These are phyloP conservation scores for Callinectes sapidus DNA, from an alignment of 2,888 invertebrate species.

Conservation along the genomic window DNA sequence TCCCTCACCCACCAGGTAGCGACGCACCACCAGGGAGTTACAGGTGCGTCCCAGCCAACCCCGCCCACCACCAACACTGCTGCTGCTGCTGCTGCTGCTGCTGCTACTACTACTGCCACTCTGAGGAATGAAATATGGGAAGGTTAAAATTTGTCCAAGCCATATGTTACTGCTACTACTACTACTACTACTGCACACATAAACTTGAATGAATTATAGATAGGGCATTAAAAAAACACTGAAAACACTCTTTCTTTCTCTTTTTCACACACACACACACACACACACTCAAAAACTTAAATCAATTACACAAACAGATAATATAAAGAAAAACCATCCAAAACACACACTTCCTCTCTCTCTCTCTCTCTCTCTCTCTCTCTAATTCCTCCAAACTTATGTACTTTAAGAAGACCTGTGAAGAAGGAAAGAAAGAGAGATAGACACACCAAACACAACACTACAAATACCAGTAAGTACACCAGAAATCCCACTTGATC, in stretches of 20 bases:
- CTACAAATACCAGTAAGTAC: too few species aligned
- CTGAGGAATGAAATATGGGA: neutral
- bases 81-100: neutral
- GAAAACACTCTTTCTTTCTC: neutral
- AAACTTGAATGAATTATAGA: neutral
- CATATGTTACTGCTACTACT: neutral
- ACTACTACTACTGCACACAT: neutral
- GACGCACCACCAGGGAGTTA: constrained; percentile 55
- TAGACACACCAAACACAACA: too few species aligned
- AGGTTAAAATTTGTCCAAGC: neutral
- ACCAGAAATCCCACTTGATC: too few species aligned
- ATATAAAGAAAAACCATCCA: neutral
- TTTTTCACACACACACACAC: neutral
- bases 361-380: neutral
- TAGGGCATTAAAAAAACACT: too few species aligned
- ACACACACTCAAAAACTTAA: neutral
- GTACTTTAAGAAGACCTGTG: too few species aligned
- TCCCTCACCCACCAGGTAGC: constrained; percentile 63
- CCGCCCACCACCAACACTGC: neutral
- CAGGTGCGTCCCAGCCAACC: constrained; percentile 66
- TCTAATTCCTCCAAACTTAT: too few species aligned
- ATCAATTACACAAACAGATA: too few species aligned
- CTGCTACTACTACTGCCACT: neutral
- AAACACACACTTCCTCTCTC: neutral
- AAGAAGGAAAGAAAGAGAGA: too few species aligned